Percentiles rank a stretch among this genome's conserved stretches.
These are phyloP conservation scores for Acropora tenuis DNA, from an alignment of 64 coral and sea anemone species.

Conservation along the genomic window DNA sequence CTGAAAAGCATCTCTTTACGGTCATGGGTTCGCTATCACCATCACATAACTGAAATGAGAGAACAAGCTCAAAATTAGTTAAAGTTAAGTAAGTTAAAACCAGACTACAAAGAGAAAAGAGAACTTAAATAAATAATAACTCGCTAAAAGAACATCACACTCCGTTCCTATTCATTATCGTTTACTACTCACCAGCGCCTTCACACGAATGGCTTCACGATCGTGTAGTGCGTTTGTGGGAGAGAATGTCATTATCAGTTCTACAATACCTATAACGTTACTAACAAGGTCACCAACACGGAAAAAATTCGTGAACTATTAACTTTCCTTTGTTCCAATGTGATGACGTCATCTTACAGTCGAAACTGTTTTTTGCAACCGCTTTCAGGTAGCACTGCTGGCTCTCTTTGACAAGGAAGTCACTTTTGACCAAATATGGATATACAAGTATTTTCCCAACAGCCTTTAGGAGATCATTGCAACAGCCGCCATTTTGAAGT, in stretches of 20 bases:
- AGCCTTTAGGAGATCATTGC: conserved; percentile 37
- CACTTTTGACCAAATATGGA: conserved; percentile 64
- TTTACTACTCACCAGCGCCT: conserved; percentile 72
- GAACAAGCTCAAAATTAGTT: neutral
- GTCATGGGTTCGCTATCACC: conserved; percentile 12
- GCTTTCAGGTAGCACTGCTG: conserved; percentile 9
- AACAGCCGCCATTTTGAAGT: conserved; percentile 83
- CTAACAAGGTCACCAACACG: neutral
- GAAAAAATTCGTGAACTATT: neutral
- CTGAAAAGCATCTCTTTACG: conserved; percentile 77
- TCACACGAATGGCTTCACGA: conserved; percentile 88
- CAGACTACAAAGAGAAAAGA: conserved; percentile 18
- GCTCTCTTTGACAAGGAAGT: neutral
- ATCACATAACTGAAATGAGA: conserved; percentile 72
- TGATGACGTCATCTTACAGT: conserved; percentile 9
- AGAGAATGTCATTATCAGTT: neutral
- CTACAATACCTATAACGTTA: neutral
- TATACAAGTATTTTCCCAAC: conserved; percentile 65
- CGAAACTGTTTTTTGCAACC: neutral
- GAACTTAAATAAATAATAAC: neutral
- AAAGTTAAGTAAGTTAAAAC: neutral
- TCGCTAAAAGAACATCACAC: neutral
- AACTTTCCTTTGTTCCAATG: neutral
- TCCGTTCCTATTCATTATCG: neutral
- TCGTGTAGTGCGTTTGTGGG: conserved; percentile 68